phyloP scores from a whole-genome alignment of 2,888 invertebrate genomes.

The Buathra laborator region DNA sequence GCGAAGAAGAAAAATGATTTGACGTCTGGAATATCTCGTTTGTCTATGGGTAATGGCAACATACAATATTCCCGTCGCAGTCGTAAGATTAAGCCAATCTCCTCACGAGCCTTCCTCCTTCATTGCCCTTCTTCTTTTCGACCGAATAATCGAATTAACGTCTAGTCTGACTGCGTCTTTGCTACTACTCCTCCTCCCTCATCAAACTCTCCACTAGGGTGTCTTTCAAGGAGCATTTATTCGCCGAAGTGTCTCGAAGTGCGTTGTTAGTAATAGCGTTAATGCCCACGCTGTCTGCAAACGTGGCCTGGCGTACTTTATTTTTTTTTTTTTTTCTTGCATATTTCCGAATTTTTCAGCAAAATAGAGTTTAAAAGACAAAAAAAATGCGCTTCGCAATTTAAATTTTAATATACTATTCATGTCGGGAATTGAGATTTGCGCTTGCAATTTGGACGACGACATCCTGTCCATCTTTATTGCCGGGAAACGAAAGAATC shows the following conservation, averaged over 20 bases:
- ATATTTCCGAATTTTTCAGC: background rate
- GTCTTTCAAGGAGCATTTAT: conserved; percentile 39
- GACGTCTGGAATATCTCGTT: conserved; percentile 86
- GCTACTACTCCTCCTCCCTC: background rate
- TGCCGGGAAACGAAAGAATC: too few species aligned
- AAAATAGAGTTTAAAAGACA: background rate
- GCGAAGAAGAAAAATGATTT: conserved; percentile 89
- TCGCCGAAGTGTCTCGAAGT: conserved; percentile 10
- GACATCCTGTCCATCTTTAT: too few species aligned
- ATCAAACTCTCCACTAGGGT: conserved; percentile 15
- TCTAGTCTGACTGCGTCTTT: conserved; percentile 52
- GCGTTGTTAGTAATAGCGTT: conserved; percentile 25
- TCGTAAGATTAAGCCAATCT: conserved; percentile 8
- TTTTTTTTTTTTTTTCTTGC: background rate
- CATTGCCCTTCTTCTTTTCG: background rate
- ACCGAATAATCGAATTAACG: conserved; percentile 50
- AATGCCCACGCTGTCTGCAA: conserved; percentile 12
- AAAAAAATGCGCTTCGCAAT: background rate
- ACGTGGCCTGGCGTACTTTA: background rate
- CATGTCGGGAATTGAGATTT: too few species aligned
- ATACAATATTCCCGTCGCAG: background rate
- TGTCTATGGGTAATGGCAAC: conserved; percentile 87
- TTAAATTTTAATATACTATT: background rate
- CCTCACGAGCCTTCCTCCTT: background rate
- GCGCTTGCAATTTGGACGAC: too few species aligned